Base-by-base conservation (phyloP, 2,113 vertebrate genomes). In the Addax nasomaculatus region DNA sequence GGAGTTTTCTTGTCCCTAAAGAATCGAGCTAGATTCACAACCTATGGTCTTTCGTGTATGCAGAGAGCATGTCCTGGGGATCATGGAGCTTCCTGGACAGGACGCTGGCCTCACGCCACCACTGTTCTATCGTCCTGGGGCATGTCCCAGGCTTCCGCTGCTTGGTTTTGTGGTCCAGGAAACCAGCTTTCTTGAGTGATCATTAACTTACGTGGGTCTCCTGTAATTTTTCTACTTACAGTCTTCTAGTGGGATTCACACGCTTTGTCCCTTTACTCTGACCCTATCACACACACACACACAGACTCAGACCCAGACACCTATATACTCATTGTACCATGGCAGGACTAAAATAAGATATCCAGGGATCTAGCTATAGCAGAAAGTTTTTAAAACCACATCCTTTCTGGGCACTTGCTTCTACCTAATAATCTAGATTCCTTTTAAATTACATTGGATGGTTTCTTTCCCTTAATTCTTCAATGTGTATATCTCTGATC, bases 41-140 rank as follows among this genome's bases (percentile, higher is more conserved):
- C 7, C 36, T 4, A 15, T 1, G 3, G 39, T 15, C 21, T 27
- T 27, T 7, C 3, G 0, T 4, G 39, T 13, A 3, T 27, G 39
- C 13, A 7, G 70, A 76, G 6, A 76, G 70, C 23, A 14, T 0
- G 3, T 27, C 70, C 70, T 4, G 23, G 39, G 70, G 39, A 1
- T 43, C 70, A 27, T 6, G 1, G 70, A 43, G 70, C 39, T 76
- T 0, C 6, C 6, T 3, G 12, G 39, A 15, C 12, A 7, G 39
- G 23, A 27, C 2, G 23, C 36, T 7, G 36, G 23, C 6, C 64
- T 67, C 64, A 36, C 0, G 1, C 64, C 70, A 2, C 39, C 23
- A 43, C 70, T 76, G 70, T 4, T 14, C 1, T 3, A 0, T 0
- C 2, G 11, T 13, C 39, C 39, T 27, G 39, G 70, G 70, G 70